Conservation (phyloP, 2,797 vertebrate species). For the Eurystomus glaucurus region DNA sequence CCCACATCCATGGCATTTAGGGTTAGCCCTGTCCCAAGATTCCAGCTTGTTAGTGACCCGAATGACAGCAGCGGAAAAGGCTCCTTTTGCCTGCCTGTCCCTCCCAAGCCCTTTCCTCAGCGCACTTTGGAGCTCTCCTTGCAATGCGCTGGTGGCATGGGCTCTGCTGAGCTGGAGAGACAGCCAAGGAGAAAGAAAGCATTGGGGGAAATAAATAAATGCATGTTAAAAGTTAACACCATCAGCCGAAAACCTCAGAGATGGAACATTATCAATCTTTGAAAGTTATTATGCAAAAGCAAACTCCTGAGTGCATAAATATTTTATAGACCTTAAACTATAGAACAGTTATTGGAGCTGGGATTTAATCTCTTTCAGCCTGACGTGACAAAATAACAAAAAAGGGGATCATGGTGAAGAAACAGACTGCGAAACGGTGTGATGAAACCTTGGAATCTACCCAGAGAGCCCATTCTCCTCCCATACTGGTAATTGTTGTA, state of each 20-base stretch:
- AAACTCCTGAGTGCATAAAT: slow-evolving; percentile 44
- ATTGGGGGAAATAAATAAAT: not conserved
- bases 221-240: not conserved
- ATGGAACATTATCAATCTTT: slow-evolving; percentile 36
- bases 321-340: slow-evolving; percentile 55
- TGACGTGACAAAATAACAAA: slow-evolving; percentile 42
- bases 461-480: slow-evolving; percentile 22
- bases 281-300: slow-evolving; percentile 43
- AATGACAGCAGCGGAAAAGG: not conserved
- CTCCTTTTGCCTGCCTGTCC: not conserved
- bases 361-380: slow-evolving; percentile 22
- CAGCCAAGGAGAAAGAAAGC: not conserved
- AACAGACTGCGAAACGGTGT: not conserved
- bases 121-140: not conserved
- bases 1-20: rapidly evolving
- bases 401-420: not conserved
- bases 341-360: slow-evolving; percentile 51
- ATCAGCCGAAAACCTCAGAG: not conserved
- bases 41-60: not conserved
- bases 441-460: slow-evolving; percentile 21
- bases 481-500: not conserved
- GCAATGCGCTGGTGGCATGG: rapidly evolving
- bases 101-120: not conserved
- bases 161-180: not conserved
- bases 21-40: not conserved